Evolutionary conservation across 2,113 vertebrate genomes (phyloP).

Genomic region (Colinus virginianus): DNA sequence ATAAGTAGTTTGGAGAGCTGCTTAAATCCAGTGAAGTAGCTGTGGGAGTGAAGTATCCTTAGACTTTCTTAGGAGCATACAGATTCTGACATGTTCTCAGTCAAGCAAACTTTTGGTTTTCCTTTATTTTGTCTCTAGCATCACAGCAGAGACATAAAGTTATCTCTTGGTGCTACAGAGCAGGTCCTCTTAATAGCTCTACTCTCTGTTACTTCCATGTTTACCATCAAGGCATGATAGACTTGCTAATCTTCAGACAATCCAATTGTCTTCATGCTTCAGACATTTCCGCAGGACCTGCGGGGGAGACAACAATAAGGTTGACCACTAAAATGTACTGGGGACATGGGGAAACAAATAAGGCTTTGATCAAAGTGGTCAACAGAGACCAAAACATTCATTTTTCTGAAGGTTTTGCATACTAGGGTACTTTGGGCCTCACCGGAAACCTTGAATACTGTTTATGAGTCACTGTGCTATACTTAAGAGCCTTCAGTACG

Average conservation of each 20-base stretch:
- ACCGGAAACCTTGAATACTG: conserved; percentile 2
- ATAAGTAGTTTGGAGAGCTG: neutral
- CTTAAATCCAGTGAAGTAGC: neutral
- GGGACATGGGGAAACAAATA: conserved; percentile 30
- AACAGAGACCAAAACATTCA: neutral
- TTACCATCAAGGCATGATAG: neutral
- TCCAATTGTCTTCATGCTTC: neutral
- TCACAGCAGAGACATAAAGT: neutral
- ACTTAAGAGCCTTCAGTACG: neutral
- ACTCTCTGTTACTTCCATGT: neutral
- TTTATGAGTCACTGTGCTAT: neutral
- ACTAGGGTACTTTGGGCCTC: neutral
- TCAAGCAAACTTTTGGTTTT: neutral
- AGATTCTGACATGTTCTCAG: neutral
- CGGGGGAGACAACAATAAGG: neutral
- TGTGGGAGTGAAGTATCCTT: neutral
- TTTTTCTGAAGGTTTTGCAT: neutral
- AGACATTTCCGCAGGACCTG: neutral
- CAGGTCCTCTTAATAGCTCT: neutral
- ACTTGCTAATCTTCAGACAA: neutral
- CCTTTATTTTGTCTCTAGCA: neutral
- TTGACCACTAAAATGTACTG: neutral
- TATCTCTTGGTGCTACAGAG: neutral
- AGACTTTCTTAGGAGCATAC: neutral
- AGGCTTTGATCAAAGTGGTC: conserved; percentile 8